Base-by-base conservation (phyloP, 1,140 invertebrate genomes). In the Drosophila kikkawai region DNA sequence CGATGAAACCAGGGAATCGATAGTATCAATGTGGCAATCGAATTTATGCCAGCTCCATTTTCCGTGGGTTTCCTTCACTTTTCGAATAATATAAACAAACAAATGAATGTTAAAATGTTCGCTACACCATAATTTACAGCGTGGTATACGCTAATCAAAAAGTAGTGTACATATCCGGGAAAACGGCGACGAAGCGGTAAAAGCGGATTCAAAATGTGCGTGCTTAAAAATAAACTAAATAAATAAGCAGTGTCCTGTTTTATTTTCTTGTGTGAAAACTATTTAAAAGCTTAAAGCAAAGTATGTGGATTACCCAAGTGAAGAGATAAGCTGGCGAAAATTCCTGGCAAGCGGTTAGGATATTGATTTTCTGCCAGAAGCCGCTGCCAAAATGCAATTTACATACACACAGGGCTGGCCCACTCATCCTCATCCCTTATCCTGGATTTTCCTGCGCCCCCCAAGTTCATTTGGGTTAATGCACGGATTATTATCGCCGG, bases 381-480 rank as follows among this genome's bases (percentile, higher is more conserved):
- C 73, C 77, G 73, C 50, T 51, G 75, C 67, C 82, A 63, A 86
- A 86, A 60, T 87, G 75, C 82, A 87, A 42, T 45, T 69, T 59
- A 59, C 59, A 64, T 41, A 83, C 48, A 41, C 57, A 75, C 75
- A 50, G n/a, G 7, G 17, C 51, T 22, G 45, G 22, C 45, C 19
- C 47, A 9, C 19, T 39, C 53, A 56, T 39, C 19, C 53, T 26
- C 59, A 48, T 41, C 15, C 53, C 32, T 26, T 17, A 11, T 15
- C 50, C 39, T n/a, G 4, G 36, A 9, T 37, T 53, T n/a, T 17
- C 34, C 22, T 26, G 36, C 48, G 29, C 17, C 47, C 26, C 19
- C 32, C 37, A 42, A 45, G 41, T 47, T 80, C 51, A 78, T 87
- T 90, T 87, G 77, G 84, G 80, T 84, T 90, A 80, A 84, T 78